These are phyloP conservation scores for Nemapogon koenigi DNA, from an alignment of 2,888 invertebrate species.

Conservation along the genomic window DNA sequence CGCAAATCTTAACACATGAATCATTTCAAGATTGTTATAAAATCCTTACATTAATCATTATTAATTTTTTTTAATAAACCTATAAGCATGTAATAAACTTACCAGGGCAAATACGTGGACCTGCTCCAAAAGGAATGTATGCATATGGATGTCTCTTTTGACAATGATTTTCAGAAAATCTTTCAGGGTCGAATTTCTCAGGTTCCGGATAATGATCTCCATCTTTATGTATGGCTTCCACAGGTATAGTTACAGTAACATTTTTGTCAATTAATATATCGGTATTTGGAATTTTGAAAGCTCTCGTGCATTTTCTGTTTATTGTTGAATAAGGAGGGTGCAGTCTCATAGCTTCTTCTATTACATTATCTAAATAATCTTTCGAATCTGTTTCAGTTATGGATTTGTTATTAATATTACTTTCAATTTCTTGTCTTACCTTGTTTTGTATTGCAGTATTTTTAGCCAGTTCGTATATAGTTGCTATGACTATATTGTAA, in stretches of 20 bases:
- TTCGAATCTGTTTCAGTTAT: constrained; percentile 22
- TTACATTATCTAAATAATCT: constrained; percentile 35
- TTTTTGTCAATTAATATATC: constrained; percentile 39
- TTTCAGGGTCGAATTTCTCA: constrained; percentile 37
- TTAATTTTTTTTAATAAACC: not conserved
- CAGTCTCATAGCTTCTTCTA: constrained; percentile 47
- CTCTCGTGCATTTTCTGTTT: constrained; percentile 41
- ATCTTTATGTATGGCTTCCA: constrained; percentile 43
- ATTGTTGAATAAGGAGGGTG: constrained; percentile 46
- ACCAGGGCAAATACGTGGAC: constrained; percentile 25
- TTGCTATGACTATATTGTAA: constrained; percentile 33
- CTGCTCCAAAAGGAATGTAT: constrained; percentile 49
- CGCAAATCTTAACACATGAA: no score
- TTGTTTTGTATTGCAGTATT: constrained; percentile 34
- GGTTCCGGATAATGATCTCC: constrained; percentile 36
- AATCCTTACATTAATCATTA: not conserved
- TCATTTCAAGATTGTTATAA: no score
- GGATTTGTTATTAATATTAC: constrained; percentile 10
- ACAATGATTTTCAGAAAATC: constrained; percentile 32
- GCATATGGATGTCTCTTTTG: constrained; percentile 27
- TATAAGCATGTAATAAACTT: not conserved
- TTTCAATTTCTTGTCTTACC: constrained; percentile 22
- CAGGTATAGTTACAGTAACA: constrained; percentile 41
- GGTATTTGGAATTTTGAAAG: constrained; percentile 37
- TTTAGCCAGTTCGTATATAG: constrained; percentile 41